Base-by-base conservation (phyloP, 2,113 vertebrate genomes). In the Hymenochirus boettgeri region DNA sequence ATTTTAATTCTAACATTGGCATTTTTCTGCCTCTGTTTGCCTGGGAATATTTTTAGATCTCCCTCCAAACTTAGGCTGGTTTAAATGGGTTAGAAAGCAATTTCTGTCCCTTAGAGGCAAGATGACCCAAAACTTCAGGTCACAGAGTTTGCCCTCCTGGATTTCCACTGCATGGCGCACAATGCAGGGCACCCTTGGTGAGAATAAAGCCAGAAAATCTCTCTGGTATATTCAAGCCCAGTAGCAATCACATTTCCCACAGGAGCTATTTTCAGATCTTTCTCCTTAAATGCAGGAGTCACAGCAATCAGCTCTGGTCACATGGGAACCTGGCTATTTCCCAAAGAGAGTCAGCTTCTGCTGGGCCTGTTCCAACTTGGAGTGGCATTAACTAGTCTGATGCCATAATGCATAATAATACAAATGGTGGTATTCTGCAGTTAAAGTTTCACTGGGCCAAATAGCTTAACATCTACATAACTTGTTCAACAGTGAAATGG, bases 291-390 rank as follows among this genome's bases (percentile, higher is more conserved):
- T 13, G 47, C 33, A 22, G 35, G 57, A 60, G 27, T 69, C 53
- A 48, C 47, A 60, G 47, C 29, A 53, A 69, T 31, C 45, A 13
- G 46, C 47, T 24, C 42, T 24, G 13, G 65, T 69, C 65, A 69
- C 58, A 35, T 69, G 65, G 47, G 57, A 69, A 59, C 60, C 47
- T 69, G 65, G 57, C 65, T 57, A 31, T 51, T 66, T 64, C 47
- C 26, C 46, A 60, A 42, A 42, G 47, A 23, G 23, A 60, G 47
- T 18, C 46, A 53, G 57, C 55, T 53, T 69, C 56, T 39, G 23
- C 47, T 69, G 65, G 56, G 56, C 15, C 24, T 19, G 24, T 60
- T 56, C 65, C 65, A 69, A 56, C 24, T 12, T 19, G 45, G 48
- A 24, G 47, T 66, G 64, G 29, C 55, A 50, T 58, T 58, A 66